Evolutionary conservation across 2,113 vertebrate genomes (phyloP).

Genomic region (Siniperca knerii): DNA sequence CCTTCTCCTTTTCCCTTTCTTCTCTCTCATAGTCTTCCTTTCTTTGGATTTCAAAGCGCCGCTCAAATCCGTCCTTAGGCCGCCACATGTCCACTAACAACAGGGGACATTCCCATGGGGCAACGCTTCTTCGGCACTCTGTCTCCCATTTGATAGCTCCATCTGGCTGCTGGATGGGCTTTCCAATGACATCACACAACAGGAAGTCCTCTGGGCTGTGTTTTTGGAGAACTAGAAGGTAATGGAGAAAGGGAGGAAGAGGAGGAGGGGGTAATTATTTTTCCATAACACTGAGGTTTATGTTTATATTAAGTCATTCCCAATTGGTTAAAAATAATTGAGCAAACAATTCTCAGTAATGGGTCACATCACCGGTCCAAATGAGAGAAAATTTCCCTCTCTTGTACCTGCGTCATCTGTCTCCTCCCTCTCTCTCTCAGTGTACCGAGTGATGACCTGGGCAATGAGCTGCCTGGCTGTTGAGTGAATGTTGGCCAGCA

Average conservation of each 20-base stretch:
- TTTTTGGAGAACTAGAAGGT: slow-evolving; percentile 83
- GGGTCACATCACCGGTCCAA: slow-evolving; percentile 47
- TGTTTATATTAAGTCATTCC: slow-evolving; percentile 67
- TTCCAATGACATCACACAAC: slow-evolving; percentile 90
- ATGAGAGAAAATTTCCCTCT: slow-evolving; percentile 50
- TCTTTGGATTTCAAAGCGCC: slow-evolving; percentile 92
- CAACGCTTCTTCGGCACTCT: slow-evolving; percentile 89
- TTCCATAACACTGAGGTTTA: slow-evolving; percentile 60
- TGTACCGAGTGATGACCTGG: slow-evolving; percentile 88
- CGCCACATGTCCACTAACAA: slow-evolving; percentile 94
- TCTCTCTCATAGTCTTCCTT: slow-evolving; percentile 89
- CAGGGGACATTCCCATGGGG: slow-evolving; percentile 89
- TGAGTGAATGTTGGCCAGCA: slow-evolving; percentile 84
- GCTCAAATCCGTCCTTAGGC: slow-evolving; percentile 91
- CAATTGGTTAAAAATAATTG: slow-evolving; percentile 31
- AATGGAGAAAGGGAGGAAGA: slow-evolving; percentile 61
- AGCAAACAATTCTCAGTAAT: slow-evolving; percentile 54
- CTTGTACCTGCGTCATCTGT: slow-evolving; percentile 81
- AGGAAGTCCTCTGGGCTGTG: slow-evolving; percentile 86
- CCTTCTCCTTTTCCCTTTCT: slow-evolving; percentile 83
- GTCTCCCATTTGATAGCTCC: slow-evolving; percentile 86
- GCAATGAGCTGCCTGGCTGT: slow-evolving; percentile 85
- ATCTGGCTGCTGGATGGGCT: slow-evolving; percentile 84
- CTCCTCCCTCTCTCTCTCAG: slow-evolving; percentile 84
- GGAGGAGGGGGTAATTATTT: slow-evolving; percentile 54